A percentile compares a stretch with the other conserved stretches of the same genome.
phyloP scores from a whole-genome alignment of 2,113 vertebrate species.

The Actenoides hombroni region DNA sequence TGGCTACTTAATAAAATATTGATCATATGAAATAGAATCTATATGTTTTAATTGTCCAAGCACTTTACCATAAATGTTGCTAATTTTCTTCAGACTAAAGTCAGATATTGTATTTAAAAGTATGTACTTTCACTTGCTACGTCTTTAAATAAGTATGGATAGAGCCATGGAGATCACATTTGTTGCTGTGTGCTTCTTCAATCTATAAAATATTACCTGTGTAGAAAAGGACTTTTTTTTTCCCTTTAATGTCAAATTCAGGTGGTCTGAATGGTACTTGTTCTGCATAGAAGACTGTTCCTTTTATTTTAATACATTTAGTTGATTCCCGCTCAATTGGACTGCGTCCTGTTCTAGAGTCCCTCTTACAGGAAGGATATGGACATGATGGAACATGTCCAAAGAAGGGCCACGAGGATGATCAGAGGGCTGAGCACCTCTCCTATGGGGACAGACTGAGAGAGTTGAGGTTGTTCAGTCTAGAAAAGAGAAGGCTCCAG shows the following conservation, averaged over 20 bases:
- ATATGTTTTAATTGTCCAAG: not conserved
- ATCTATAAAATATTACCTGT: not conserved
- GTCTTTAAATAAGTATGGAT: not conserved
- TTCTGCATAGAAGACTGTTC: not conserved
- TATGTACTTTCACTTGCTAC: not conserved
- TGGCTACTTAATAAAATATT: not conserved
- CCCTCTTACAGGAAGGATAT: too few relatives aligned
- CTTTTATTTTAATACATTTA: not conserved
- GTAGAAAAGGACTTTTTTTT: not conserved
- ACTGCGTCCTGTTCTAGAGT: too few relatives aligned
- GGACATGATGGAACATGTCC: too few relatives aligned
- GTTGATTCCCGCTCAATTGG: not conserved
- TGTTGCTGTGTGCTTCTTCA: not conserved
- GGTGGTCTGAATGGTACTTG: not conserved
- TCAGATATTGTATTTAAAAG: not conserved
- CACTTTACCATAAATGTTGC: not conserved
- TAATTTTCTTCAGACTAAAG: not conserved
- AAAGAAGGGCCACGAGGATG: too few relatives aligned
- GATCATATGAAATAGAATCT: not conserved
- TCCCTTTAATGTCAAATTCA: not conserved
- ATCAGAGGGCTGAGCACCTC: too few relatives aligned
- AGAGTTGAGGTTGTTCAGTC: too few relatives aligned
- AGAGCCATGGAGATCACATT: not conserved
- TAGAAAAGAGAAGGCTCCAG: too few relatives aligned
- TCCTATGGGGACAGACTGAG: too few relatives aligned